Evolutionary conservation across 2,113 vertebrate species (phyloP).

Genomic region (Sylvia atricapilla): DNA sequence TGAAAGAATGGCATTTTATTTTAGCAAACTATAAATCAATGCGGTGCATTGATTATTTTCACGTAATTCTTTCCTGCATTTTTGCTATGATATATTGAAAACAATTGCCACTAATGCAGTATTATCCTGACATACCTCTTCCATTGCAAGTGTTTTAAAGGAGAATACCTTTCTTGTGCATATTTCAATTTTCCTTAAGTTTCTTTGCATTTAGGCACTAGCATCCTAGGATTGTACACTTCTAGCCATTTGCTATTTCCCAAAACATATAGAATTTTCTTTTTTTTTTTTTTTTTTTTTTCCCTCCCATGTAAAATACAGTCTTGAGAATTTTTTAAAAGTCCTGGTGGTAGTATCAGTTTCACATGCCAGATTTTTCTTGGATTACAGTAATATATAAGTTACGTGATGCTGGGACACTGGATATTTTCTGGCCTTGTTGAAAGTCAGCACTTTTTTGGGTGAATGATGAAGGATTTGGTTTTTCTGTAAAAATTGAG

Average conservation of each 20-base stretch:
- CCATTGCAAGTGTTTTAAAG: constrained; percentile 35
- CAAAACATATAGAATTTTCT: neutral
- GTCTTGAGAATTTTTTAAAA: constrained; percentile 5
- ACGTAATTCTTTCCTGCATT: constrained; percentile 53
- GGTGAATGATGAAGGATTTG: constrained; percentile 51
- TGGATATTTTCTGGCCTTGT: constrained; percentile 60
- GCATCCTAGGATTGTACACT: neutral
- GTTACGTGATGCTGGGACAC: constrained; percentile 46
- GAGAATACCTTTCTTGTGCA: neutral
- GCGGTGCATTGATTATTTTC: constrained; percentile 77
- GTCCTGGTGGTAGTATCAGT: constrained; percentile 9
- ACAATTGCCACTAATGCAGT: constrained; percentile 69
- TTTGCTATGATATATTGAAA: constrained; percentile 66
- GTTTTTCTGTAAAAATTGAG: constrained; percentile 42
- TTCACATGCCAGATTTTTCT: constrained; percentile 13
- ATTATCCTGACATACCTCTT: constrained; percentile 75
- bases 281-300: neutral
- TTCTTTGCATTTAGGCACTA: constrained; percentile 32
- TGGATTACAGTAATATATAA: neutral
- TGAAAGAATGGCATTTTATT: constrained; percentile 79
- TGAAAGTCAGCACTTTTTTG: constrained; percentile 55
- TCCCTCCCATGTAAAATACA: neutral
- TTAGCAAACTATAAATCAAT: constrained; percentile 76
- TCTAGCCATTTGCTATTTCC: constrained; percentile 22
- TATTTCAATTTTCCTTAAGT: constrained; percentile 49